These are phyloP conservation scores for Polypedilum pembai DNA, from an alignment of 1,140 invertebrate genomes.

Conservation along the genomic window DNA sequence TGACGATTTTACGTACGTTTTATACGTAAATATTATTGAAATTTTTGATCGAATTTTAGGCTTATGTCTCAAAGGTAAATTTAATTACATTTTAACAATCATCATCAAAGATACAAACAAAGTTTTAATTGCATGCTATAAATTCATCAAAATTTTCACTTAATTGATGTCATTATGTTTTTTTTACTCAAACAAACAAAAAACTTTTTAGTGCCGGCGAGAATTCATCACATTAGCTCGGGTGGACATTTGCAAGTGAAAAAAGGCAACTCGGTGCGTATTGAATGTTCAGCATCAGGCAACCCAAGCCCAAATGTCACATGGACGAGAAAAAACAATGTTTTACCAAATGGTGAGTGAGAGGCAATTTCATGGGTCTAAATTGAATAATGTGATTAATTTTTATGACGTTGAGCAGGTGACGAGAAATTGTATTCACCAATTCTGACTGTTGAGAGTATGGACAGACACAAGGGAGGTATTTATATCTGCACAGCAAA, in stretches of 20 bases:
- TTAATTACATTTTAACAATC: no score
- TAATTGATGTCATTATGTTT: no score
- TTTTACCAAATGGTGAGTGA: conserved; percentile 53
- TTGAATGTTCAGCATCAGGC: conserved; percentile 56
- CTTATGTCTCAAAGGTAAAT: no score
- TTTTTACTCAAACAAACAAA: no score
- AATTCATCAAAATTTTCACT: no score
- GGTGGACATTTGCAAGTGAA: conserved; percentile 55
- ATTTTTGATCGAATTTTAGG: no score
- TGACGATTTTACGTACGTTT: no score
- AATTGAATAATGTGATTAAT: no score
- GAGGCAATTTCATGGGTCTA: conserved; percentile 27
- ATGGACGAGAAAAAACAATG: conserved; percentile 58
- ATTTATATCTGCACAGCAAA: conserved; percentile 55
- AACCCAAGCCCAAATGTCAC: conserved; percentile 58
- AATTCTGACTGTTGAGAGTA: conserved; percentile 45
- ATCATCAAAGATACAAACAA: no score
- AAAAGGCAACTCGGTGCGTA: conserved; percentile 53
- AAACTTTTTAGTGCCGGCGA: conserved; percentile 38
- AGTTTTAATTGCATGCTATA: no score
- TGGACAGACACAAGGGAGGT: conserved; percentile 53
- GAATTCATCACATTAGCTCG: conserved; percentile 50
- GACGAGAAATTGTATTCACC: conserved; percentile 47
- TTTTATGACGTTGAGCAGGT: conserved; percentile 35
- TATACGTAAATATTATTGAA: no score